Evolutionary conservation across 1,140 invertebrate species (phyloP).

Genomic region (Chymomyza costata): DNA sequence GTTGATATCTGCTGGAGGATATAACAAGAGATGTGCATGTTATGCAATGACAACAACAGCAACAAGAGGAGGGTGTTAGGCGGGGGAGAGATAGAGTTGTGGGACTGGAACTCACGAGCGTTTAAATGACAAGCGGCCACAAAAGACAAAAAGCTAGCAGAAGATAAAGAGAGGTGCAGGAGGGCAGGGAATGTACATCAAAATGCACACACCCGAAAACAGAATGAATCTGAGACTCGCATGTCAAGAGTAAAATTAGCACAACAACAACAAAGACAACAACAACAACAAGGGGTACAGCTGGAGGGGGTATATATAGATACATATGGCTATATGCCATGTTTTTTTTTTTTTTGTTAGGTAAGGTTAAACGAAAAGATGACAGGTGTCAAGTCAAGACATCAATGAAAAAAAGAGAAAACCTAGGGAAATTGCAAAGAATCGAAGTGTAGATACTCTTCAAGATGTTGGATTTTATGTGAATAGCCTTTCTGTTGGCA

Average conservation of each 20-base stretch:
- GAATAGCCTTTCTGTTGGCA: no score
- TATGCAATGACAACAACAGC: slow-evolving; percentile 34
- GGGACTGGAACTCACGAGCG: neutral
- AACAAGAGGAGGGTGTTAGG: slow-evolving; percentile 4
- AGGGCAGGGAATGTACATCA: no score
- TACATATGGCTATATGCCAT: no score
- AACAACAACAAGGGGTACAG: no score
- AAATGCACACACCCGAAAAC: no score
- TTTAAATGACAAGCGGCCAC: neutral
- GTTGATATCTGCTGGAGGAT: slow-evolving; percentile 25
- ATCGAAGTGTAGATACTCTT: no score
- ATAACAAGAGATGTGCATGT: slow-evolving; percentile 29
- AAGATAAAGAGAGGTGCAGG: neutral
- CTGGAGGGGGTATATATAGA: no score
- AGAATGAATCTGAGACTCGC: no score
- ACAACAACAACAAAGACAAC: no score
- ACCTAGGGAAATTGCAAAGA: no score
- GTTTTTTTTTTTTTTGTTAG: neutral
- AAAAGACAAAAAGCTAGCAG: neutral
- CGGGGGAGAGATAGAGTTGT: neutral
- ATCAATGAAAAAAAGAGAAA: slow-evolving; percentile 34
- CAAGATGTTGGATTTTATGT: no score
- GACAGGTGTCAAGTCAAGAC: slow-evolving; percentile 63
- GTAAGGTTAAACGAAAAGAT: slow-evolving; percentile 62
- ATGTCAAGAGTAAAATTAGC: no score